Evolutionary conservation across 2,888 invertebrate species (phyloP).

Genomic region (Ganaspis brasiliensis): DNA sequence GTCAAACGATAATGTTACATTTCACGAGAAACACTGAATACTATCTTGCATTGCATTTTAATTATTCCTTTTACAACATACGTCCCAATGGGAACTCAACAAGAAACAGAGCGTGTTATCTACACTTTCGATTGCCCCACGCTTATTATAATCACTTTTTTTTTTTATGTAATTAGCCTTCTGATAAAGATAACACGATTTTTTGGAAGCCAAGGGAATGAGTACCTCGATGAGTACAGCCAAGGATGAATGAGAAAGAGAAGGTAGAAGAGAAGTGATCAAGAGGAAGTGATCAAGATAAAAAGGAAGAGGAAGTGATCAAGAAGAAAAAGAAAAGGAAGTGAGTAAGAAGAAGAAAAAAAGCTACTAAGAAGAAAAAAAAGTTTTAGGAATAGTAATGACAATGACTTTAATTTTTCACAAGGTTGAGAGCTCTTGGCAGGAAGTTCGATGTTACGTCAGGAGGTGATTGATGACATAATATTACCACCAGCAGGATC

Average conservation of each 20-base stretch:
- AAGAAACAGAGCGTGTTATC: constrained; percentile 12
- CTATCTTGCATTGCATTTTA: constrained; percentile 32
- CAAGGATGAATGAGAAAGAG: too few species aligned
- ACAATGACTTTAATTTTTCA: not conserved
- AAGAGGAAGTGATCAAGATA: too few species aligned
- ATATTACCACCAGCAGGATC: constrained; percentile 14
- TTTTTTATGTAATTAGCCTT: not conserved
- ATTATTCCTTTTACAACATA: constrained; percentile 35
- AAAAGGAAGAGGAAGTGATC: not conserved
- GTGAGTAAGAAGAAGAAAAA: not conserved
- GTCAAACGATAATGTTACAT: constrained; percentile 43
- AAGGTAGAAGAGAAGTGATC: too few species aligned
- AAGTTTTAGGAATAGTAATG: not conserved
- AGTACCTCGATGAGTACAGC: too few species aligned
- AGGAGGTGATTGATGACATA: constrained; percentile 8
- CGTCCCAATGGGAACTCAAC: not conserved
- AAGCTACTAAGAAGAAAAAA: not conserved
- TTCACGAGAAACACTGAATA: constrained; percentile 38
- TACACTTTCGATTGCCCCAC: not conserved
- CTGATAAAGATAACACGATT: not conserved
- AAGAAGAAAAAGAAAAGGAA: not conserved
- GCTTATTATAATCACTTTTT: not conserved
- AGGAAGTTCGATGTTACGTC: constrained; percentile 7
- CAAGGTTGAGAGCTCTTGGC: not conserved
- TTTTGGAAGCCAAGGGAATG: not conserved